Base-by-base conservation (phyloP, 2,797 vertebrate genomes). In the Poecilia picta region DNA sequence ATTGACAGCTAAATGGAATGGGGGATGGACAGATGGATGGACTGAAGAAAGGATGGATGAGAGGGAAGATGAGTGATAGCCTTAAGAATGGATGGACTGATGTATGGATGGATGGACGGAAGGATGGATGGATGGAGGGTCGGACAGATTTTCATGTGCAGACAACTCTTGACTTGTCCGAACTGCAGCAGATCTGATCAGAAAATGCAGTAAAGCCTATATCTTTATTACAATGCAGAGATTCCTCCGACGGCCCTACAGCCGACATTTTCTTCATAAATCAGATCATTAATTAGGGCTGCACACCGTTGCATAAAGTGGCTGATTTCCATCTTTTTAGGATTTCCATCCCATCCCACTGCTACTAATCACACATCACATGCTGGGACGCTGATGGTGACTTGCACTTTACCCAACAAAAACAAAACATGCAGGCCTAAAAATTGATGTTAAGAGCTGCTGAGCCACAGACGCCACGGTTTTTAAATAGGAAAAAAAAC, bases 371-470 rank as follows among this genome's bases (percentile, higher is more conserved):
- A 57, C 36, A 74, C 70, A 45, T 20, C 68, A 51, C 73, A 59
- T 51, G 45, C 74, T 79, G 47, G 36, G 4, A 70, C 39, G 51
- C 20, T 39, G 41, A 46, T 28, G 6, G 31, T 59, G 75, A 74
- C 53, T 41, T 75, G 49, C n/a, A 75, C 75, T 83, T 77, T 71
- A 66, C 31, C 36, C 31, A 20, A 78, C 62, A 8, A 76, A 47
- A 77, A 68, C 49, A 68, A 75, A 45, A 53, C 66, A 70, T 57
- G 13, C 53, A 41, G 43, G 28, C 43, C 43, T 6, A 31, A 39
- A 41, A 57, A 57, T 36, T 15, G 39, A 71, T 36, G 13, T 72
- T 80, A 79, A 25, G 36, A 70, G 53, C 45, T 5, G 55, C 66
- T 49, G 68, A 75, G 74, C n/a, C 16, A 76, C 64, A 76, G 18